These are phyloP conservation scores for Hypselothyrea guttata DNA, from an alignment of 2,888 invertebrate genomes.

Conservation along the genomic window DNA sequence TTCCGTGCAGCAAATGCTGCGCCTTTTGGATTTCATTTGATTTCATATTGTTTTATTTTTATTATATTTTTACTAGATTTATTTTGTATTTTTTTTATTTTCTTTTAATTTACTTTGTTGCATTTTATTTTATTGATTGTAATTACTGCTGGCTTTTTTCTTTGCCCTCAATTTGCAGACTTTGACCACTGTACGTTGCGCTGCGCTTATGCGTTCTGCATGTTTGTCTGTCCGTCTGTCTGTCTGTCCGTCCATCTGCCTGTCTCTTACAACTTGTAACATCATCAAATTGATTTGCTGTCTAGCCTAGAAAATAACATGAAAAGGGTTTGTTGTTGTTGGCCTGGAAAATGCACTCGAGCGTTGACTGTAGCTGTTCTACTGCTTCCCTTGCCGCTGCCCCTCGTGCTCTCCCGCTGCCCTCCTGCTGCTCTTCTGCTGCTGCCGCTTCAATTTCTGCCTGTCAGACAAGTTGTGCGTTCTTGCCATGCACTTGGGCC, in stretches of 20 bases:
- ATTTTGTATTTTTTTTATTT: too few relatives aligned
- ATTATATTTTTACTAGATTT: too few relatives aligned
- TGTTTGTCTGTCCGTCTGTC: background rate
- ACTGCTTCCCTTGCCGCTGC: slow-evolving; percentile 32
- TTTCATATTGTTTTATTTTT: too few relatives aligned
- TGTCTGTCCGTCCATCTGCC: slow-evolving; percentile 2
- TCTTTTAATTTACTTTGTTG: too few relatives aligned
- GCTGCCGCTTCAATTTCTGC: slow-evolving; percentile 41
- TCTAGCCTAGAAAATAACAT: slow-evolving; percentile 46
- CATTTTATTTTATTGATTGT: too few relatives aligned
- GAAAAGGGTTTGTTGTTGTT: slow-evolving; percentile 57
- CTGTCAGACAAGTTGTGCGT: slow-evolving; percentile 72
- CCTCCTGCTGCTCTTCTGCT: slow-evolving; percentile 23
- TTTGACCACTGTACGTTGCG: background rate
- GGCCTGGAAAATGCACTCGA: slow-evolving; percentile 76
- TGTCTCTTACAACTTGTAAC: slow-evolving; percentile 44
- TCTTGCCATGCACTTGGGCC: slow-evolving; percentile 54
- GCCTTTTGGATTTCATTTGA: too few relatives aligned
- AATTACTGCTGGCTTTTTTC: too few relatives aligned
- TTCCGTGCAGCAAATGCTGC: too few relatives aligned
- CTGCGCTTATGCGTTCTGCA: background rate
- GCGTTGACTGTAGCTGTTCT: slow-evolving; percentile 61
- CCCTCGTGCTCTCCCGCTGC: slow-evolving; percentile 5
- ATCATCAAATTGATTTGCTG: slow-evolving; percentile 60
- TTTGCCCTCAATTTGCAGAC: too few relatives aligned